Base-by-base conservation (phyloP, 2,113 vertebrate genomes). In the Aramus guarauna region DNA sequence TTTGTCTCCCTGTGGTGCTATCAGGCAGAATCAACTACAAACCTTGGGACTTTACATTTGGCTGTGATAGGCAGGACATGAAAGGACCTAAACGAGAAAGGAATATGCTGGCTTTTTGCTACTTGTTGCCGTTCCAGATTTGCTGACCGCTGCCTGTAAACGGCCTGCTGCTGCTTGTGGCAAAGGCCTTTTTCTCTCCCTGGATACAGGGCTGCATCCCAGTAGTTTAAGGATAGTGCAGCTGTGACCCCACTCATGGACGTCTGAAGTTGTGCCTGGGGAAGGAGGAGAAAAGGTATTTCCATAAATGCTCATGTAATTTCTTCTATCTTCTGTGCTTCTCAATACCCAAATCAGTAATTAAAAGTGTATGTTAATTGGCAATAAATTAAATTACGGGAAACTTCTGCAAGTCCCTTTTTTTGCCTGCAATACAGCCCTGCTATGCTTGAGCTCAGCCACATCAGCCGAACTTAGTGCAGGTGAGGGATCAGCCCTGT, bases 21-120 rank as follows among this genome's bases (percentile, higher is more conserved):
- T 11, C 64, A 50, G 48, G 58, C 72, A 86, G 48, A 79, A 72
- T 59, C 67, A 63, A 68, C 26, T 26, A 59, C 75, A 55, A 86
- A 88, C 41, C 56, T 83, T 7, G 0, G n/a, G 48, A 50, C 58
- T 82, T 52, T 27, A 47, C 0, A 0, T 66, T 69, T 88, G 69
- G 39, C 39, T 66, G 15, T n/a, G 89, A 78, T 19, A 66, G 62
- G 52, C 55, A 69, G 50, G 52, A 74, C 18, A 21, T 14, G 47
- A 79, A 82, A 88, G 60, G 67, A 88, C 12, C 41, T 45, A 74
- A 71, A 82, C 67, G 30, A 78, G 56, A 83, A 66, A 48, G 30
- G 45, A 85, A 85, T n/a, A 85, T 32, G 1, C 48, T 60, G 37
- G 13, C 27, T 77, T 88, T 93, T 81, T 87, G 39, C 53, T 73